Conservation (phyloP, 2,113 vertebrate genomes). For the Taurulus bubalis region DNA sequence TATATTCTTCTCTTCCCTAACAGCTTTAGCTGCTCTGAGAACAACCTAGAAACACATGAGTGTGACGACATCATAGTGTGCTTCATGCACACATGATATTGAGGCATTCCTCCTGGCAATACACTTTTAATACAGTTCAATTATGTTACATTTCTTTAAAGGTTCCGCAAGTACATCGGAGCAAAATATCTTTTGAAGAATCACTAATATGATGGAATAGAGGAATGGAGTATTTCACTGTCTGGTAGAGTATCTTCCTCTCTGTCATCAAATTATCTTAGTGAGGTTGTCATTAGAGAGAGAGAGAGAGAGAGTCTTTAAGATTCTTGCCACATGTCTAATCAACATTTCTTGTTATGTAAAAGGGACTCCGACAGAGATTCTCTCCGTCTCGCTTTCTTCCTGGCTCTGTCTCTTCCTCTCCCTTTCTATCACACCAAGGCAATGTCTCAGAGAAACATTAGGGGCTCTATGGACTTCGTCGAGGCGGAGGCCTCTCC, state of each 20-base stretch:
- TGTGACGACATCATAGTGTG: background rate
- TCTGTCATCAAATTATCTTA: slow-evolving; percentile 16
- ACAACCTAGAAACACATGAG: background rate
- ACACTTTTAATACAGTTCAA: background rate
- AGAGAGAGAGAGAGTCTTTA: background rate
- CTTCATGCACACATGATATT: background rate
- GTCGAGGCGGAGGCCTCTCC: slow-evolving; percentile 22
- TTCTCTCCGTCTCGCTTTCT: slow-evolving; percentile 18
- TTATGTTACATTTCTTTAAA: slow-evolving; percentile 12
- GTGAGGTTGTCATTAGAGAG: slow-evolving; percentile 17
- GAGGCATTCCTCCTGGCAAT: background rate
- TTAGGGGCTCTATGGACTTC: slow-evolving; percentile 11
- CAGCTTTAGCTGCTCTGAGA: background rate
- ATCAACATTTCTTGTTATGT: slow-evolving; percentile 15
- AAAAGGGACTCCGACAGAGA: slow-evolving; percentile 22
- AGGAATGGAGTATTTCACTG: slow-evolving; percentile 17
- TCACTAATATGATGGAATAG: slow-evolving; percentile 13
- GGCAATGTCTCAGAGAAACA: slow-evolving; percentile 33
- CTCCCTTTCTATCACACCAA: slow-evolving; percentile 27
- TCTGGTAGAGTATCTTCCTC: slow-evolving; percentile 25
- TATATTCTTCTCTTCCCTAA: background rate
- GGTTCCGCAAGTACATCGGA: slow-evolving; percentile 22
- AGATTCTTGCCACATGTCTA: slow-evolving; percentile 6
- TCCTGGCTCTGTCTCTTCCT: background rate
- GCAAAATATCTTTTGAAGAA: slow-evolving; percentile 51